Percentiles rank a stretch among this genome's conserved stretches.
phyloP scores from a whole-genome alignment of 2,797 vertebrate species.

The Tamandua tetradactyla region DNA sequence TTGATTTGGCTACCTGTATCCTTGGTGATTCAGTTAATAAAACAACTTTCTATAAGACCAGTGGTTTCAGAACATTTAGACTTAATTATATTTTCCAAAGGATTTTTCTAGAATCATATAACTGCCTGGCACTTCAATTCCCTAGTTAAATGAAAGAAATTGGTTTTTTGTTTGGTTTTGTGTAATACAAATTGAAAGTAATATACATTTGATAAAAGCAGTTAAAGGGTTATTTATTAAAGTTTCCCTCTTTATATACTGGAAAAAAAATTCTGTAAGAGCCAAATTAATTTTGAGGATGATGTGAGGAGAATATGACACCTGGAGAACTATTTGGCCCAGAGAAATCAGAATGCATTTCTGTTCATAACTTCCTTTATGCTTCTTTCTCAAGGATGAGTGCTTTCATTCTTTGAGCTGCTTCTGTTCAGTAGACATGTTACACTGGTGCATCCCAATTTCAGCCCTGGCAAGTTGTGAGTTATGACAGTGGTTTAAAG shows the following conservation, averaged over 20 bases:
- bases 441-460: background rate
- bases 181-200: constrained; percentile 79
- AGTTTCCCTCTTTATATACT: constrained; percentile 43
- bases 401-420: background rate
- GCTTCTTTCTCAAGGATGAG: background rate
- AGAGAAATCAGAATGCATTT: background rate
- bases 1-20: constrained; percentile 52
- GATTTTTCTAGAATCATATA: constrained; percentile 70
- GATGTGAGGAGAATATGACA: background rate
- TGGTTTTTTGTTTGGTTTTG: constrained; percentile 76
- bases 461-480: background rate
- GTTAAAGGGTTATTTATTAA: constrained; percentile 78
- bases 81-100: constrained; percentile 74
- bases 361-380: background rate
- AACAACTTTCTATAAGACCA: constrained; percentile 70
- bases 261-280: constrained; percentile 18
- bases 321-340: background rate
- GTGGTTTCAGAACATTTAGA: constrained; percentile 70
- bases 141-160: constrained; percentile 69
- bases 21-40: constrained; percentile 67
- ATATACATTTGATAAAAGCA: constrained; percentile 74
- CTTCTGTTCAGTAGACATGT: background rate
- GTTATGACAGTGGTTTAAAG: background rate
- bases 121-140: constrained; percentile 70
- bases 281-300: constrained; percentile 46